These are phyloP conservation scores for Chloroceryle amazona DNA, from an alignment of 2,797 vertebrate genomes.

Conservation along the genomic window DNA sequence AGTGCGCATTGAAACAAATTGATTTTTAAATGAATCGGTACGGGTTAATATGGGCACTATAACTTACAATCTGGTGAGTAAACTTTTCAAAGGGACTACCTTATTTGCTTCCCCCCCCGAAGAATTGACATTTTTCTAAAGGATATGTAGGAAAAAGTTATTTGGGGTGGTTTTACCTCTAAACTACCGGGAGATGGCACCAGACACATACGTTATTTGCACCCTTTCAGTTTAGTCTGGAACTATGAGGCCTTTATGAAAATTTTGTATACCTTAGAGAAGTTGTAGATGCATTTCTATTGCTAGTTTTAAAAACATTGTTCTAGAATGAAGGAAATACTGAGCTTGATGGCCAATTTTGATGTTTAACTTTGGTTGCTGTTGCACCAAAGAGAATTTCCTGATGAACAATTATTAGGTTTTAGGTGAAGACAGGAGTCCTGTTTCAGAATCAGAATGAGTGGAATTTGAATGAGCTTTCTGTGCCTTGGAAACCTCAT, in stretches of 20 bases:
- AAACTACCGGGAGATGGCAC: constrained; percentile 71
- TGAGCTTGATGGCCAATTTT: background rate
- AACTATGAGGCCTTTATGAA: background rate
- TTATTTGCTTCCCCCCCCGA: background rate
- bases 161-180: background rate
- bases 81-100: too few species aligned
- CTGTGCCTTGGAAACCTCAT: background rate
- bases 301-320: background rate
- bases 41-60: background rate
- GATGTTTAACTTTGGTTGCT: background rate
- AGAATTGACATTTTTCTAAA: background rate
- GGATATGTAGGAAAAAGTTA: accelerated
- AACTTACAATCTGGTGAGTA: too few species aligned
- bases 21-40: background rate
- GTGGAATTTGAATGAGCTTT: background rate
- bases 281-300: background rate
- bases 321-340: background rate
- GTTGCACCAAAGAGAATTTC: background rate
- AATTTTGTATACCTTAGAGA: accelerated
- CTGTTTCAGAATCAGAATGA: background rate
- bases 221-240: background rate
- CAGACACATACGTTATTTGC: background rate
- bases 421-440: background rate
- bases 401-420: background rate
- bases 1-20: background rate